phyloP scores from a whole-genome alignment of 2,888 invertebrate species.

The Volucella bombylans region DNA sequence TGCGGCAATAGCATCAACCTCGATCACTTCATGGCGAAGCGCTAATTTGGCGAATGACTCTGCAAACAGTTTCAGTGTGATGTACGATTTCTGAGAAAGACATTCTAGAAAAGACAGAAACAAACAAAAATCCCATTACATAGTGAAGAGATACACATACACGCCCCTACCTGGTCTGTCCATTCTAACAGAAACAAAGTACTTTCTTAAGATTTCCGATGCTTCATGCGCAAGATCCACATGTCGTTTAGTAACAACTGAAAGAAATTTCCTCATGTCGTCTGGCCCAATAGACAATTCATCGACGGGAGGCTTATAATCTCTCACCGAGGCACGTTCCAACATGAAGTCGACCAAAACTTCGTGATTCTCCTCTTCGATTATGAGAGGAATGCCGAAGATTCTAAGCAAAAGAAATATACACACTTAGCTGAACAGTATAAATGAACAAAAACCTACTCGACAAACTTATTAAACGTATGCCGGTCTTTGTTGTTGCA shows the following conservation, averaged over 20 bases:
- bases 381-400: slow-evolving; percentile 81
- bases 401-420: slow-evolving; percentile 76
- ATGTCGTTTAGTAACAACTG: slow-evolving; percentile 76
- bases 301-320: slow-evolving; percentile 74
- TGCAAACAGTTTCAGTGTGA: slow-evolving; percentile 79
- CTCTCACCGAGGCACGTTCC: slow-evolving; percentile 74
- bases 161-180: slow-evolving; percentile 79
- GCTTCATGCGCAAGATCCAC: slow-evolving; percentile 78
- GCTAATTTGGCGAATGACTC: slow-evolving; percentile 81
- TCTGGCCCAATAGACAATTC: slow-evolving; percentile 77
- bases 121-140: neutral
- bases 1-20: slow-evolving; percentile 79
- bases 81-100: slow-evolving; percentile 79
- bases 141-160: neutral
- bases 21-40: slow-evolving; percentile 78
- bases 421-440: neutral
- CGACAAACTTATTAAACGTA: slow-evolving; percentile 79
- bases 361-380: slow-evolving; percentile 77
- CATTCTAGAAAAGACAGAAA: slow-evolving; percentile 75
- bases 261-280: slow-evolving; percentile 78
- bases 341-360: slow-evolving; percentile 78
- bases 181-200: slow-evolving; percentile 82
- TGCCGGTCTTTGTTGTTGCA: slow-evolving; percentile 77
- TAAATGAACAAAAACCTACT: slow-evolving; percentile 76
- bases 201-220: slow-evolving; percentile 81